Percentiles rank a stretch among this genome's conserved stretches.
These are phyloP conservation scores for Trissolcus basalis DNA, from an alignment of 1,140 invertebrate genomes.

Conservation along the genomic window DNA sequence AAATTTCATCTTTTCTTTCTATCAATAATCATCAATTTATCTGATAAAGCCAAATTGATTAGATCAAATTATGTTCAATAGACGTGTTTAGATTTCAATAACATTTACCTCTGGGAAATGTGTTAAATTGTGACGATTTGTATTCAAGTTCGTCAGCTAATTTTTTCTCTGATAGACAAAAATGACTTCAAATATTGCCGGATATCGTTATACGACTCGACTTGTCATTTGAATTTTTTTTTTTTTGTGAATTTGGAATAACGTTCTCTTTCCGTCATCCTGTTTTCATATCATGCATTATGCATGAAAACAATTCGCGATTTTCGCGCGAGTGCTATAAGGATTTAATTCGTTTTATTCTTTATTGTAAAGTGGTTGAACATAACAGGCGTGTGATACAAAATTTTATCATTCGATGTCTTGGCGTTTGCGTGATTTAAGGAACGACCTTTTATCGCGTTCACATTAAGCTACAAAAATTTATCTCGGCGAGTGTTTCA, in stretches of 20 bases:
- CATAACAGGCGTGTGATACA: conserved; percentile 10
- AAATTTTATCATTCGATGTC: conserved; percentile 10
- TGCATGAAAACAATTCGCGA: conserved; percentile 20
- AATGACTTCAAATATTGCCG: no score
- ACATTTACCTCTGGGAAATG: no score
- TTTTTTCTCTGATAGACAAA: no score
- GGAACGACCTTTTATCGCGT: conserved; percentile 2
- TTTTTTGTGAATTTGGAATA: conserved; percentile 8
- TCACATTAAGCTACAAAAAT: conserved; percentile 7
- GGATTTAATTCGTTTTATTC: conserved; percentile 26
- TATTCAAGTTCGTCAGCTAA: no score
- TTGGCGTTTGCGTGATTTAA: conserved; percentile 10
- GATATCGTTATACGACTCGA: not conserved
- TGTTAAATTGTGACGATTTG: no score
- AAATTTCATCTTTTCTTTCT: no score
- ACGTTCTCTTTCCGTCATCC: conserved; percentile 4
- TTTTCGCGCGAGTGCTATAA: conserved; percentile 10
- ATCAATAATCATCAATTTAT: no score
- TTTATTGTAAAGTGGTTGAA: conserved; percentile 21
- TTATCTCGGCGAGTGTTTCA: not conserved
- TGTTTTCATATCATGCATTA: conserved; percentile 11
- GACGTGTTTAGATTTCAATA: no score
- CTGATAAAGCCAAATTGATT: no score
- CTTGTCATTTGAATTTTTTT: conserved; percentile 4
- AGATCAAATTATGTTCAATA: no score